phyloP scores from a whole-genome alignment of 2,888 invertebrate species.

The Parnassius glacialis region DNA sequence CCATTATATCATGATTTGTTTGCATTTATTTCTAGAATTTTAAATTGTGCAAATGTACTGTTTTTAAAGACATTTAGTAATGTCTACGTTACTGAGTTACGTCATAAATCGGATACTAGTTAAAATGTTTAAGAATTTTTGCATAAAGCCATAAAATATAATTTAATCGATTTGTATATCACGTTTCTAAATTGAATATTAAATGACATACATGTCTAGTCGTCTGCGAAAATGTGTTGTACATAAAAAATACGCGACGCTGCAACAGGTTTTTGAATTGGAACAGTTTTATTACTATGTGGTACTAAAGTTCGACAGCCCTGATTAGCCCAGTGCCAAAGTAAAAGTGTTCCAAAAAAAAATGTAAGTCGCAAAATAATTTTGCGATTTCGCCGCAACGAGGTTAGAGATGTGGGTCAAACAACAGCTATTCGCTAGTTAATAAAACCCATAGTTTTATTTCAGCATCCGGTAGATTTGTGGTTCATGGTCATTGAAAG shows the following conservation, averaged over 20 bases:
- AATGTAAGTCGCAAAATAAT: constrained; percentile 77
- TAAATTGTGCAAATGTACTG: too few relatives aligned
- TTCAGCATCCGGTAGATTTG: constrained; percentile 53
- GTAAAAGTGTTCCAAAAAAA: constrained; percentile 80
- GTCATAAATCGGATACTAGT: too few relatives aligned
- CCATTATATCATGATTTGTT: neutral
- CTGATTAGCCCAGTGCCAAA: constrained; percentile 57
- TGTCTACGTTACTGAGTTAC: too few relatives aligned
- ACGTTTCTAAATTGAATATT: too few relatives aligned
- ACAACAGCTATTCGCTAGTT: constrained; percentile 72
- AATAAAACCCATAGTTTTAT: constrained; percentile 47
- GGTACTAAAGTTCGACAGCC: constrained; percentile 11
- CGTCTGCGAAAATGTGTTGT: neutral
- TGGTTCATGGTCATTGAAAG: constrained; percentile 58
- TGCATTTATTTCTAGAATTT: neutral
- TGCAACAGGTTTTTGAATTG: neutral
- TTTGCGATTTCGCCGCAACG: constrained; percentile 78
- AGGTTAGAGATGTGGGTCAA: constrained; percentile 75
- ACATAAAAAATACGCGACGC: constrained; percentile 1
- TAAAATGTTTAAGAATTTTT: too few relatives aligned
- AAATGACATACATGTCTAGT: too few relatives aligned
- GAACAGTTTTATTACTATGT: constrained; percentile 12
- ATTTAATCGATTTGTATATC: too few relatives aligned
- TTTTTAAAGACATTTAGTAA: too few relatives aligned
- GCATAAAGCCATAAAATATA: too few relatives aligned